Percentiles rank a stretch among this genome's conserved stretches.
These are phyloP conservation scores for Mesocentrotus franciscanus DNA, from an alignment of 53 echinoderm and acorn worm genomes.

Conservation along the genomic window DNA sequence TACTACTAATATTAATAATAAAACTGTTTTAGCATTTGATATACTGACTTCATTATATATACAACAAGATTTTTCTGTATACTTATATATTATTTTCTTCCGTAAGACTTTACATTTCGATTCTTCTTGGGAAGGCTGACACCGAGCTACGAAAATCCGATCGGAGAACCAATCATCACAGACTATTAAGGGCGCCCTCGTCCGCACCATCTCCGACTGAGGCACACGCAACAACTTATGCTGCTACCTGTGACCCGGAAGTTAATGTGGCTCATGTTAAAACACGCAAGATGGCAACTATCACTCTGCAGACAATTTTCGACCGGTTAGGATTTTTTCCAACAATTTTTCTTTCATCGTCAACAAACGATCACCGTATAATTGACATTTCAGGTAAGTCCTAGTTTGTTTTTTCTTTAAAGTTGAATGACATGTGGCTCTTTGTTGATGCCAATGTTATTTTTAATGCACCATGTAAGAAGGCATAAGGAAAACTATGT, in stretches of 20 bases:
- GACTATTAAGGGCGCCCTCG: neutral
- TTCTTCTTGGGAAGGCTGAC: no score
- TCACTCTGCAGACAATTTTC: neutral
- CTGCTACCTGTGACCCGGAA: conserved; percentile 9
- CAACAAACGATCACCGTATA: neutral
- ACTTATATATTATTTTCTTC: no score
- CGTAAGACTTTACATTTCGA: no score
- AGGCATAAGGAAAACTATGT: no score
- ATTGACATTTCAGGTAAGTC: conserved; percentile 2
- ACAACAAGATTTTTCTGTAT: no score
- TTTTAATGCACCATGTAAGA: neutral
- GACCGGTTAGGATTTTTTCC: neutral
- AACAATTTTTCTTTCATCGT: neutral
- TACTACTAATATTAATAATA: no score
- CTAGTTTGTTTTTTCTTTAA: no score
- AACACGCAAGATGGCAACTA: neutral
- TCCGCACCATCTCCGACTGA: neutral
- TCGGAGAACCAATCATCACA: neutral
- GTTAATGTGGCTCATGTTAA: neutral
- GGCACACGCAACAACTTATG: neutral
- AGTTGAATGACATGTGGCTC: no score
- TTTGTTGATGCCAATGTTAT: no score
- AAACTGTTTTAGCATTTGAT: no score
- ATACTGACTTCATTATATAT: no score
- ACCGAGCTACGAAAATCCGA: neutral